Conservation (phyloP, 2,113 vertebrate genomes). For the Phocoena sinus region DNA sequence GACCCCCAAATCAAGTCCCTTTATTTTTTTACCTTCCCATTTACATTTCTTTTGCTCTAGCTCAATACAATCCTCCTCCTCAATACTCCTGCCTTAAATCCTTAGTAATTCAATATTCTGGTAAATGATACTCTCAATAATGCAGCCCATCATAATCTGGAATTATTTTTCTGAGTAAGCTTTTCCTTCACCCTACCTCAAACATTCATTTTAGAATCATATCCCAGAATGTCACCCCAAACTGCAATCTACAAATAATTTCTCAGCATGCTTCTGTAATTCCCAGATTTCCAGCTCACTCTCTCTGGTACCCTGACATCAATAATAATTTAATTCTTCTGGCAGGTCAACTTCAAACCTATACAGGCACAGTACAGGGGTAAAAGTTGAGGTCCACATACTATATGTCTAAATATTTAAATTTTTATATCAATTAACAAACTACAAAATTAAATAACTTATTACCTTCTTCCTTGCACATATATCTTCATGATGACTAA, state of each 20-base stretch:
- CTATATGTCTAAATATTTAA: not conserved
- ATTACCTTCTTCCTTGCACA: not conserved
- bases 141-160: not conserved
- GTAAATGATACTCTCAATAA: not conserved
- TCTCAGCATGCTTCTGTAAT: not conserved
- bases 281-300: not conserved
- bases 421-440: not conserved
- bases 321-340: not conserved
- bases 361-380: not conserved
- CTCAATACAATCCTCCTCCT: not conserved
- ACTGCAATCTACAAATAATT: not conserved
- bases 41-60: not conserved
- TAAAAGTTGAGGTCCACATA: not conserved
- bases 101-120: not conserved
- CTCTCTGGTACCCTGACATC: not conserved
- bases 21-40: not conserved
- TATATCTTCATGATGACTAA: not conserved
- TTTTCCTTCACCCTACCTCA: not conserved
- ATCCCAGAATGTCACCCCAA: not conserved
- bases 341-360: not conserved
- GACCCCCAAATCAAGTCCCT: not conserved
- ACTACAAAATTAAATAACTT: not conserved
- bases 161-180: not conserved
- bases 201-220: not conserved
- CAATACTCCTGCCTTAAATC: not conserved